phyloP scores from a whole-genome alignment of 1,140 invertebrate species.

The Galleria mellonella region DNA sequence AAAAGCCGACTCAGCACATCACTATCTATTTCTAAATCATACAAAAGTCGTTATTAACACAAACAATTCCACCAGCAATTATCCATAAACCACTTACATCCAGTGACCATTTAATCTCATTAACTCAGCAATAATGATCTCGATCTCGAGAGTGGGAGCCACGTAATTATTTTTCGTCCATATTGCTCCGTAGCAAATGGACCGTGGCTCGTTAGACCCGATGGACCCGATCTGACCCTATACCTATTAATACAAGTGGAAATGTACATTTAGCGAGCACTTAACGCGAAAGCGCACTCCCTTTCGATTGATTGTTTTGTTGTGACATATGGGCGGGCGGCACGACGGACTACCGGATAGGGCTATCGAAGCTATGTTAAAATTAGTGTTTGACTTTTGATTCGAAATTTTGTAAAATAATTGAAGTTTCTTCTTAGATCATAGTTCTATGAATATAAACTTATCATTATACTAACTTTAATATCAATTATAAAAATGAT shows the following conservation, averaged over 20 bases:
- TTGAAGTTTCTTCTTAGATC: no score
- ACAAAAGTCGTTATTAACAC: no score
- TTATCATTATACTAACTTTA: no score
- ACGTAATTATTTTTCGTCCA: constrained; percentile 9
- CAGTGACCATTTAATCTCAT: not conserved
- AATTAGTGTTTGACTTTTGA: no score
- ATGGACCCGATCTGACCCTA: not conserved
- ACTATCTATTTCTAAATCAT: no score
- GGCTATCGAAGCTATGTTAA: not conserved
- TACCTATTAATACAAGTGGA: constrained; percentile 13
- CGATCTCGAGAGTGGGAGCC: not conserved
- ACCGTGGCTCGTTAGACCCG: constrained; percentile 12
- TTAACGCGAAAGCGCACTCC: constrained; percentile 15
- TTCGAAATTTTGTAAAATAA: no score
- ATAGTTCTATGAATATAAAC: no score
- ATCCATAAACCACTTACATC: no score
- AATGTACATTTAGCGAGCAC: constrained; percentile 18
- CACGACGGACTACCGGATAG: not conserved
- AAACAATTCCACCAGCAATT: no score
- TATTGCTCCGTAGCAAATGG: constrained; percentile 11
- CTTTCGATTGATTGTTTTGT: constrained; percentile 16
- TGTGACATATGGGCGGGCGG: constrained; percentile 4
- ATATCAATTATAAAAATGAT: no score
- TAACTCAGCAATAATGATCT: not conserved
- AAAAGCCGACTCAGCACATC: no score